Evolutionary conservation across 2,888 invertebrate genomes (phyloP), one percentile per base, ranked within the genome.

Genomic region (Diadegma fenestrale): DNA sequence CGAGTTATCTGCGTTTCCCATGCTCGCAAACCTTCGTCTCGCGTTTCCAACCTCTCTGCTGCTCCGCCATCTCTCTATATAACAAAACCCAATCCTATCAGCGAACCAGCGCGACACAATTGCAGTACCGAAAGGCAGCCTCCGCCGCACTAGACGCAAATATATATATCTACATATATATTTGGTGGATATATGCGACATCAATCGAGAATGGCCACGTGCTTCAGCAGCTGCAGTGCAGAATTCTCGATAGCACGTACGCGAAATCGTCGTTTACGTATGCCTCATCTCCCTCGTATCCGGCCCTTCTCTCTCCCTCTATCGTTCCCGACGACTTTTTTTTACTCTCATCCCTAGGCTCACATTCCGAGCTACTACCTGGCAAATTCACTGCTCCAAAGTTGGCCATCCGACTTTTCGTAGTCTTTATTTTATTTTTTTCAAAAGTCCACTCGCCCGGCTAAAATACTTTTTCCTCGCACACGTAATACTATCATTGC

Each of bases 1-100:
- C 91, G 90, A 93, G 93, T 93, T 93, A 93, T 93, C 93, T 92
- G 90, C 91, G 89, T 91, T 91, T 89, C 90, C 92, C 92, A 92
- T 90, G 92, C 92, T 92, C 92, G 88, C 86, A 81, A 84, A 85
- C 84, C 76, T 76, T 80, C 77, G 81, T 77, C 87, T 81, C 84
- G 64, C 81, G 77, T 79, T 68, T 77, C 80, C 80, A 78, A 58
- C 58, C 61, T 43, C 58, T 41, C 37, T n/a, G n/a, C n/a, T n/a
- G n/a, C n/a, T n/a, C n/a, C n/a, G 26, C 51, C 30, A 68, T 64
- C 66, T 54, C 54, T 54, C 51, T 43, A 26, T 51, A 66, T 58
- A 78, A 72, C 66, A 71, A 76, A 45, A 30, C 69, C 64, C n/a
- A 75, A 64, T 82, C 26, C 43, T 45, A 63, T 63, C 75, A 22